Percentiles rank a stretch among this genome's conserved stretches.
Evolutionary conservation across 2,113 vertebrate species (phyloP).

Genomic region (Heteronetta atricapilla): DNA sequence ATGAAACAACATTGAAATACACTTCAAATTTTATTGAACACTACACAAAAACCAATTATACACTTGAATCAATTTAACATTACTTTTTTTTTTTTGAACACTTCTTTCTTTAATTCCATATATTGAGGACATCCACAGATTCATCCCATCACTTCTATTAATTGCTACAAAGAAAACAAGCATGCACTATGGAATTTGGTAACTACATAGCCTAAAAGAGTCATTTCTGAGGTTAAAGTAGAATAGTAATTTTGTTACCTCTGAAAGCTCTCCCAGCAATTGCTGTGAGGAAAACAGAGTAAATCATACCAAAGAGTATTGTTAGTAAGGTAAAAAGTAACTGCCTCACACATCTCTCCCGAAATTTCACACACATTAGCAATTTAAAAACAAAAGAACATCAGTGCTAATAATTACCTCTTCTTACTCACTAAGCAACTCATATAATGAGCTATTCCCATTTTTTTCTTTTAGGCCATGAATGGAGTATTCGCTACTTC

Average conservation of each 20-base stretch:
- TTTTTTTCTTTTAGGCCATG: not conserved
- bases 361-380: not conserved
- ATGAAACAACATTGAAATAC: not conserved
- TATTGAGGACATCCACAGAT: not conserved
- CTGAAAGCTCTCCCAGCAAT: constrained; percentile 94
- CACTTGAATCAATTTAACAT: not conserved
- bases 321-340: constrained; percentile 29
- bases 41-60: not conserved
- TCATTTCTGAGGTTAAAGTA: constrained; percentile 22
- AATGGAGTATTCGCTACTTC: not conserved
- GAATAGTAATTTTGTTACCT: constrained; percentile 84
- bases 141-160: not conserved
- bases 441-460: not conserved
- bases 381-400: not conserved
- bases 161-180: not conserved
- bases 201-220: not conserved
- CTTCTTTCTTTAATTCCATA: not conserved
- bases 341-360: not conserved
- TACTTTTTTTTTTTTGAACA: not conserved
- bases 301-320: constrained; percentile 67
- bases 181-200: constrained; percentile 5
- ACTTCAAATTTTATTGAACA: not conserved
- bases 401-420: not conserved
- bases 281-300: constrained; percentile 81
- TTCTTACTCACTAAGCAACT: not conserved